Percentiles rank a stretch among this genome's conserved stretches.
phyloP scores from a whole-genome alignment of 92 coral and sea anemone species.

The Epizoanthus fatuus region DNA sequence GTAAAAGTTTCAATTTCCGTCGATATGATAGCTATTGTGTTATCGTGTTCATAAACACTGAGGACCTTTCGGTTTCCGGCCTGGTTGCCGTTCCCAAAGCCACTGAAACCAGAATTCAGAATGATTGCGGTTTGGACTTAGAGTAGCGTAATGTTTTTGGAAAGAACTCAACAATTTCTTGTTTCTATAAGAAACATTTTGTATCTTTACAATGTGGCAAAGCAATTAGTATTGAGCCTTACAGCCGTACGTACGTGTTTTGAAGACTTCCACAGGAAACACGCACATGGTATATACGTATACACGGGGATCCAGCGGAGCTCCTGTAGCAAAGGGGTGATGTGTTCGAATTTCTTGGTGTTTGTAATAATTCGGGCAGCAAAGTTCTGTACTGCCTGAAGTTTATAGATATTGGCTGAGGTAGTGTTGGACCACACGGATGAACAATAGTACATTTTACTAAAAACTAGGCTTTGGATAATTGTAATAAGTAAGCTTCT shows the following conservation, averaged over 20 bases:
- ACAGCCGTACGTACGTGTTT: not conserved
- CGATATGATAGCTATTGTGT: constrained; percentile 7
- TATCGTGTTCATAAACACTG: not conserved
- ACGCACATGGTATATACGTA: not conserved
- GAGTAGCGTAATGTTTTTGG: not conserved
- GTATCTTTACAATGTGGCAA: not conserved
- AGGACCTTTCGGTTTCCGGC: constrained; percentile 16
- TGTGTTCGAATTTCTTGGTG: too few relatives aligned
- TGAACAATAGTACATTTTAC: too few relatives aligned
- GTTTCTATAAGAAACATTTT: not conserved
- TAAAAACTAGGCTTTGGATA: too few relatives aligned
- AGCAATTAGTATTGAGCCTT: not conserved
- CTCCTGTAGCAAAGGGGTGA: too few relatives aligned
- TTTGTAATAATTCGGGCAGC: too few relatives aligned
- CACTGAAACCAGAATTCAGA: constrained; percentile 4
- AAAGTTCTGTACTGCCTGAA: too few relatives aligned
- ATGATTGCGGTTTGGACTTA: not conserved
- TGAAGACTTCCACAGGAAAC: not conserved
- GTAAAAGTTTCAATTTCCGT: not conserved
- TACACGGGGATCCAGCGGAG: too few relatives aligned
- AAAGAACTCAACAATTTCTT: not conserved
- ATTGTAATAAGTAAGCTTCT: too few relatives aligned
- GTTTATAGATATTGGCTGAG: too few relatives aligned
- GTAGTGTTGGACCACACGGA: too few relatives aligned
- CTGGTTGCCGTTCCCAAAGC: not conserved